phyloP scores from a whole-genome alignment of 2,113 vertebrate species.

The Tauraco erythrolophus region DNA sequence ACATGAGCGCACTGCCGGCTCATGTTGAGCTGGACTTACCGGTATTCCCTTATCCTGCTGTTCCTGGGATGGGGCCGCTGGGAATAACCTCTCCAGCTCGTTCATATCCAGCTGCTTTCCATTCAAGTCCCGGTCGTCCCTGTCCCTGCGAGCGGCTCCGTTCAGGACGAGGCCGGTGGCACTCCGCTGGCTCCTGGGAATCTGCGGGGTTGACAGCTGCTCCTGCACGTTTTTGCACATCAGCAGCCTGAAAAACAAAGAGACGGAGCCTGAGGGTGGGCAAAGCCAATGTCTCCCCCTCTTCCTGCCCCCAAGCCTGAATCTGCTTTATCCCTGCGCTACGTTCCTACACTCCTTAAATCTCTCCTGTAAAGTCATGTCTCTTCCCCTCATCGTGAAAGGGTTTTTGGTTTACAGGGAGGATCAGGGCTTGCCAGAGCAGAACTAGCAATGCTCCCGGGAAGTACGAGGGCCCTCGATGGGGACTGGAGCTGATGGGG shows the following conservation, averaged over 20 bases:
- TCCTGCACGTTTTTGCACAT: conserved; percentile 91
- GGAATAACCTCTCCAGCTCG: conserved; percentile 89
- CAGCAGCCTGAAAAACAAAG: conserved; percentile 81
- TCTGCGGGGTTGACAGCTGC: conserved; percentile 85
- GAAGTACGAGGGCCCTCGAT: not conserved
- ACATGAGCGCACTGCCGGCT: too few relatives aligned
- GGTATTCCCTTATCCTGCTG: conserved; percentile 60
- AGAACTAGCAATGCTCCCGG: accelerated
- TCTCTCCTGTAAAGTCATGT: not conserved
- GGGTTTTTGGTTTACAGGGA: not conserved
- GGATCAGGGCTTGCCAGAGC: not conserved
- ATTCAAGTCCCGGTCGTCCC: conserved; percentile 64
- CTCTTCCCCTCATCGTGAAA: not conserved
- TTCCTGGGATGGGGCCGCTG: conserved; percentile 45
- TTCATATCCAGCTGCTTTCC: conserved; percentile 83
- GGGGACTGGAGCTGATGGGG: not conserved
- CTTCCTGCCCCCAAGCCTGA: not conserved
- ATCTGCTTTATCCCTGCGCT: not conserved
- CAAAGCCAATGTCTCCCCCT: not conserved
- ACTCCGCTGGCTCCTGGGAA: conserved; percentile 74
- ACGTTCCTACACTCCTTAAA: not conserved
- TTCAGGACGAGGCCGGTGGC: conserved; percentile 78
- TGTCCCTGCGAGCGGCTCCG: conserved; percentile 66
- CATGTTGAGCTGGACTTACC: conserved; percentile 82
- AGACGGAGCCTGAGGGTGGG: not conserved